A percentile compares a stretch with the other conserved stretches of the same genome.
phyloP scores from a whole-genome alignment of 2,113 vertebrate genomes.

The Salvelinus alpinus region DNA sequence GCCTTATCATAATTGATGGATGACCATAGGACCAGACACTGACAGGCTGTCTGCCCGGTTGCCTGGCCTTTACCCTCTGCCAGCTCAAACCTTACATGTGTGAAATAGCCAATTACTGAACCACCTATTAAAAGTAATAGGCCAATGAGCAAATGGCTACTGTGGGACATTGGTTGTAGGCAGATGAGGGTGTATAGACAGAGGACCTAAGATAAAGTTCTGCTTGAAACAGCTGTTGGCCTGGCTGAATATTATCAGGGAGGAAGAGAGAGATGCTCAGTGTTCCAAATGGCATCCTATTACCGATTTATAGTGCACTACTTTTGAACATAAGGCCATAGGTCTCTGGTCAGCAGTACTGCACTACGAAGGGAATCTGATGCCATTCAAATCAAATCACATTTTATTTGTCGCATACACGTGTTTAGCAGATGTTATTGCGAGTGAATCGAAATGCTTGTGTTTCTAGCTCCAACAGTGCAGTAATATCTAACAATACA shows the following conservation, averaged over 20 bases:
- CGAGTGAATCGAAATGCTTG: too few relatives aligned
- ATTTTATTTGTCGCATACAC: too few relatives aligned
- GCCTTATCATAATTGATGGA: slow-evolving; percentile 98
- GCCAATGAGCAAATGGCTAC: slow-evolving; percentile 94
- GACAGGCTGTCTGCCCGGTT: slow-evolving; percentile 89
- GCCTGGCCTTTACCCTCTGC: slow-evolving; percentile 93
- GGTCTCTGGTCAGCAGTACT: too few relatives aligned
- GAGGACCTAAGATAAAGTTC: slow-evolving; percentile 85
- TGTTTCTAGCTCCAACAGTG: too few relatives aligned
- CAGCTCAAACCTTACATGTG: slow-evolving; percentile 94
- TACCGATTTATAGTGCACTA: too few relatives aligned
- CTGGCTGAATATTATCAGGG: slow-evolving; percentile 14
- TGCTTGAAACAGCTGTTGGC: slow-evolving; percentile 80
- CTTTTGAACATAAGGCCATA: too few relatives aligned
- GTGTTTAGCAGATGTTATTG: too few relatives aligned
- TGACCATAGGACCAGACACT: slow-evolving; percentile 77
- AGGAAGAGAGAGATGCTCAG: slow-evolving; percentile 27
- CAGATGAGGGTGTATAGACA: slow-evolving; percentile 73
- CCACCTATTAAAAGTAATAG: slow-evolving; percentile 90
- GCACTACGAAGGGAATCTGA: too few relatives aligned
- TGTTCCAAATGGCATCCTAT: too few relatives aligned
- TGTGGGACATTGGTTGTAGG: slow-evolving; percentile 72
- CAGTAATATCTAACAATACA: too few relatives aligned
- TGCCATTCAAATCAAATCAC: too few relatives aligned
- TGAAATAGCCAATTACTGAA: slow-evolving; percentile 99